These are phyloP conservation scores for Pangasius macronema DNA, from an alignment of 2,797 vertebrate species.

Conservation along the genomic window DNA sequence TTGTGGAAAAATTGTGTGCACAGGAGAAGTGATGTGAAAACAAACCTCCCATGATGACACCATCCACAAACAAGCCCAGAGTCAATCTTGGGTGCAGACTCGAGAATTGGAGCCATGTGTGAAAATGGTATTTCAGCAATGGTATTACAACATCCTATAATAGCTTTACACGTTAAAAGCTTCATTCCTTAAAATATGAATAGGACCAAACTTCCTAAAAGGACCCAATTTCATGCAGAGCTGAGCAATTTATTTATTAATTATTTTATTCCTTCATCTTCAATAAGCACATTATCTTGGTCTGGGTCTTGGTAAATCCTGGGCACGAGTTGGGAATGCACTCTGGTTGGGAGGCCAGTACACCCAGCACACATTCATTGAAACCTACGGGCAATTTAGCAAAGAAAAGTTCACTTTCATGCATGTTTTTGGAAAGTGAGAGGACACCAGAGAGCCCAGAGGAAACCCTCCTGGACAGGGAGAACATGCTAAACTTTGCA, in stretches of 20 bases:
- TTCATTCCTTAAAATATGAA: not conserved
- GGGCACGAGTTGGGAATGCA: not conserved
- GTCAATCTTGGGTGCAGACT: not conserved
- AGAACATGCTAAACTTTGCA: not conserved
- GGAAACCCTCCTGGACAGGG: not conserved
- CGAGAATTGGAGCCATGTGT: not conserved
- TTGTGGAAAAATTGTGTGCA: not conserved
- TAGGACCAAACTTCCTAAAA: not conserved
- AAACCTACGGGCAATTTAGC: not conserved
- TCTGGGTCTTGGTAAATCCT: not conserved
- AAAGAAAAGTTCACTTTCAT: not conserved
- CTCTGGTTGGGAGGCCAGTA: not conserved
- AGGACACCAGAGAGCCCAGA: not conserved
- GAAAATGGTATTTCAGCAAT: not conserved
- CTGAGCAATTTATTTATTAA: not conserved
- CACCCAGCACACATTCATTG: not conserved
- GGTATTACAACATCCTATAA: not conserved
- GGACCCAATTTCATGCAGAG: not conserved
- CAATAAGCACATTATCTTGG: not conserved
- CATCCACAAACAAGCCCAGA: not conserved
- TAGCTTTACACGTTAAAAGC: not conserved
- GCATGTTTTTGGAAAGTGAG: not conserved
- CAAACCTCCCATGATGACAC: slow-evolving; percentile 1
- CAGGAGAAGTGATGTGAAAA: not conserved
- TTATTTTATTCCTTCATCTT: not conserved